Percentiles rank a stretch among this genome's conserved stretches.
phyloP scores from a whole-genome alignment of 37 sponge, comb jelly and placozoan species.

The Petrosia ficiformis region DNA sequence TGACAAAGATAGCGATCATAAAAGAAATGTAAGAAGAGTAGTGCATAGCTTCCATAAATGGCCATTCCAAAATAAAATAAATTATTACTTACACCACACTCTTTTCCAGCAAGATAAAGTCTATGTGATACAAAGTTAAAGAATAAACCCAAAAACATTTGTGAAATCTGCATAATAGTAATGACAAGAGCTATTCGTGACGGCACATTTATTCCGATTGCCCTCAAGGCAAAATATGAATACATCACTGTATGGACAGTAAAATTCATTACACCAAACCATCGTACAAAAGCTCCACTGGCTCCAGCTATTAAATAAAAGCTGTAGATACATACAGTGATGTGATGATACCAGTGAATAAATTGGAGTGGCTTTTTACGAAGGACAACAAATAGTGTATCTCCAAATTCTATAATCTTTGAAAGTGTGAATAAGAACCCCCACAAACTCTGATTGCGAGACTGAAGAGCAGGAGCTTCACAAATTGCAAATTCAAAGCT shows the following conservation, averaged over 20 bases:
- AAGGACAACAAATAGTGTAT: neutral
- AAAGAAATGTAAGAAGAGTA: constrained; percentile 52
- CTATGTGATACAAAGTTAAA: neutral
- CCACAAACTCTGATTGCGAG: neutral
- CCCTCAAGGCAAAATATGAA: neutral
- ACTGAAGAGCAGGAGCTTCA: no score
- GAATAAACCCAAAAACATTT: neutral
- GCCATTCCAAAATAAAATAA: no score
- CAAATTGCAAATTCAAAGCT: no score
- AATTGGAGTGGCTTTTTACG: neutral
- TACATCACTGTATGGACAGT: neutral
- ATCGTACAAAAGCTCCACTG: neutral
- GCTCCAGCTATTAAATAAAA: neutral
- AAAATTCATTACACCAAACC: neutral
- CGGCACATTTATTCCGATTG: neutral
- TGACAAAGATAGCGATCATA: constrained; percentile 29
- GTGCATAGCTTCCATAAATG: constrained; percentile 32
- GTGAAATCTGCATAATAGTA: neutral
- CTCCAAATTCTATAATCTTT: neutral
- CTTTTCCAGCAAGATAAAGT: no score
- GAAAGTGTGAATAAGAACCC: neutral
- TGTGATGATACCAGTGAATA: neutral
- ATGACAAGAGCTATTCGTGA: neutral
- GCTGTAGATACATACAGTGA: neutral
- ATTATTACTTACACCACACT: no score